phyloP scores from a whole-genome alignment of 2,113 vertebrate species.

The Prunella fulvescens region DNA sequence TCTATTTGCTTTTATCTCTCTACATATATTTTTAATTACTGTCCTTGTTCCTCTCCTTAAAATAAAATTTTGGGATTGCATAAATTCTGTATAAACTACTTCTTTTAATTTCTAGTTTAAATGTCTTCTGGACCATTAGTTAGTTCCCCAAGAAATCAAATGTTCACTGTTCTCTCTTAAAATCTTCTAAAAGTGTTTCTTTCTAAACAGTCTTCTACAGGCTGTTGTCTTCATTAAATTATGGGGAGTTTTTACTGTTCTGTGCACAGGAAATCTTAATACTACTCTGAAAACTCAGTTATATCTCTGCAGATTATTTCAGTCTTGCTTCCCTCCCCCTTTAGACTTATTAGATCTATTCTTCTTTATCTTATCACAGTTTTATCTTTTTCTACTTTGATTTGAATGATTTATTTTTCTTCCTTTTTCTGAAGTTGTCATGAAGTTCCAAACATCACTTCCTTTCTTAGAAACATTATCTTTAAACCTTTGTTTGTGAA shows the following conservation, averaged over 20 bases:
- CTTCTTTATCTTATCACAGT: background rate
- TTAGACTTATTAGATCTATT: background rate
- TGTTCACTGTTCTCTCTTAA: background rate
- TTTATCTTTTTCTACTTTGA: background rate
- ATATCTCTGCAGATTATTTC: background rate
- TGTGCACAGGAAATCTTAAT: background rate
- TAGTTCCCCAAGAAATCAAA: background rate
- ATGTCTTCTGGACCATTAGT: background rate
- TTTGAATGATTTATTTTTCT: background rate
- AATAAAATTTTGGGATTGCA: background rate
- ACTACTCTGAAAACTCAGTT: background rate
- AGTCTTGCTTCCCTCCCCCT: background rate
- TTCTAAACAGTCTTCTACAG: background rate
- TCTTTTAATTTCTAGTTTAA: background rate
- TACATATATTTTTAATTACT: background rate
- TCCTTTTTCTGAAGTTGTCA: background rate
- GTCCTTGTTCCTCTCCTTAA: background rate
- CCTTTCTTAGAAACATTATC: background rate
- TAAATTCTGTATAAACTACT: background rate
- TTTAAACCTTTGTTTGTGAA: background rate
- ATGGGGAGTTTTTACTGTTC: fast-evolving
- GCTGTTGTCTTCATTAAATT: background rate
- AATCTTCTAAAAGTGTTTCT: background rate
- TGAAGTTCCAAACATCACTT: background rate
- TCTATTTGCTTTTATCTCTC: background rate